Evolutionary conservation across 1,140 invertebrate species (phyloP).

Genomic region (Heliconius eleuchia): DNA sequence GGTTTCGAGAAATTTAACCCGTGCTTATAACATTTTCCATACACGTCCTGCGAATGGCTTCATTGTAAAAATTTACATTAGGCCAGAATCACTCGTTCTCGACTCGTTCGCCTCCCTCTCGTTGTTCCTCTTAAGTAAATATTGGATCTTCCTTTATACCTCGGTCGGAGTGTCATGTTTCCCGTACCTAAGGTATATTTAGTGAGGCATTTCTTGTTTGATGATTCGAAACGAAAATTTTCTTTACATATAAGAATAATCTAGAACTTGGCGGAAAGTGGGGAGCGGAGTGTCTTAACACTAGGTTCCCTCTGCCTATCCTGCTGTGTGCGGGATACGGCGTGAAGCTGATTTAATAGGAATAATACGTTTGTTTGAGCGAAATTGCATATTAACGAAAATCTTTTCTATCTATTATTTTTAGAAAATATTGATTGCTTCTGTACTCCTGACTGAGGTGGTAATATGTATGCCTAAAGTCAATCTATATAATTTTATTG

Average conservation of each 20-base stretch:
- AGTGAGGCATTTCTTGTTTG: not conserved
- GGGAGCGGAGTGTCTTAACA: no score
- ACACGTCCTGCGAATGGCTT: constrained; percentile 71
- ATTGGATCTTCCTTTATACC: constrained; percentile 66
- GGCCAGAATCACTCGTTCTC: constrained; percentile 52
- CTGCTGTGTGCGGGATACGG: no score
- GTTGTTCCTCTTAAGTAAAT: constrained; percentile 60
- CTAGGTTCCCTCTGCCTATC: no score
- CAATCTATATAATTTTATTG: no score
- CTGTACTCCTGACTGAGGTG: no score
- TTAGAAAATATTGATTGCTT: no score
- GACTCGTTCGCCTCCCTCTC: constrained; percentile 32
- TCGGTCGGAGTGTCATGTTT: constrained; percentile 56
- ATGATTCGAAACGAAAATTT: not conserved
- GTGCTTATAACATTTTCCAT: constrained; percentile 53
- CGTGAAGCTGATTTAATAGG: no score
- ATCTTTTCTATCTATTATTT: not conserved
- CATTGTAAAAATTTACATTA: constrained; percentile 77
- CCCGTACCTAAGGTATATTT: constrained; percentile 13
- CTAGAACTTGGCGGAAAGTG: no score
- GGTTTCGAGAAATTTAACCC: constrained; percentile 64
- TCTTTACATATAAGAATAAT: not conserved
- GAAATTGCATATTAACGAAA: not conserved
- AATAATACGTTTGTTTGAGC: not conserved
- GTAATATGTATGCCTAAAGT: no score